Percentiles rank a stretch among this genome's conserved stretches.
Evolutionary conservation across 2,113 vertebrate species (phyloP).

Genomic region (Anthoscopus minutus): DNA sequence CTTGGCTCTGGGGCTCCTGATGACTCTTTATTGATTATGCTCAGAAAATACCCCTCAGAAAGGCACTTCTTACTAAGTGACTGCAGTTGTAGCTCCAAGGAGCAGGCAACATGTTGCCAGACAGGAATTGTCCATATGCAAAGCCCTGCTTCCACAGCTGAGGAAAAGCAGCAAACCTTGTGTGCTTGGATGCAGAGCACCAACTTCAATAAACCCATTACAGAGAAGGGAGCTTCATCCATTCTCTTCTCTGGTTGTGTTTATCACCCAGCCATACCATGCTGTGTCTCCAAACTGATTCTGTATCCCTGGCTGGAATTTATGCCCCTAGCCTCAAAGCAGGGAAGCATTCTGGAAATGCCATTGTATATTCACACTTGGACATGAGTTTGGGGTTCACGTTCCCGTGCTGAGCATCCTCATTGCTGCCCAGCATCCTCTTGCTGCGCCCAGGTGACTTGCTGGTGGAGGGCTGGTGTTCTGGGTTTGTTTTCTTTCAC

Average conservation of each 20-base stretch:
- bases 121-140: not conserved
- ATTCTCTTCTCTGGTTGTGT: not conserved
- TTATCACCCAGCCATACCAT: not conserved
- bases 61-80: not conserved
- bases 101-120: not conserved
- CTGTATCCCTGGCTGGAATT: not conserved
- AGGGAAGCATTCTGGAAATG: not conserved
- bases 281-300: not conserved
- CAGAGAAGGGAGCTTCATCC: not conserved
- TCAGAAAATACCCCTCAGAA: not conserved
- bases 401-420: constrained; percentile 32
- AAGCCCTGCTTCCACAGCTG: not conserved
- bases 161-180: not conserved
- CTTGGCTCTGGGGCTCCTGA: not conserved
- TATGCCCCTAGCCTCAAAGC: not conserved
- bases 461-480: constrained; percentile 77
- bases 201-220: not conserved
- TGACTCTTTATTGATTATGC: constrained; percentile 53
- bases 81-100: not conserved
- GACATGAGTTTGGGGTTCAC: not conserved
- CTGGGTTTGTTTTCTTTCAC: constrained; percentile 71
- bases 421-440: not conserved
- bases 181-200: not conserved
- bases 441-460: constrained; percentile 30
- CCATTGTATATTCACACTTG: not conserved